These are phyloP conservation scores for Falco berigora DNA, from an alignment of 2,797 vertebrate genomes.

Conservation along the genomic window DNA sequence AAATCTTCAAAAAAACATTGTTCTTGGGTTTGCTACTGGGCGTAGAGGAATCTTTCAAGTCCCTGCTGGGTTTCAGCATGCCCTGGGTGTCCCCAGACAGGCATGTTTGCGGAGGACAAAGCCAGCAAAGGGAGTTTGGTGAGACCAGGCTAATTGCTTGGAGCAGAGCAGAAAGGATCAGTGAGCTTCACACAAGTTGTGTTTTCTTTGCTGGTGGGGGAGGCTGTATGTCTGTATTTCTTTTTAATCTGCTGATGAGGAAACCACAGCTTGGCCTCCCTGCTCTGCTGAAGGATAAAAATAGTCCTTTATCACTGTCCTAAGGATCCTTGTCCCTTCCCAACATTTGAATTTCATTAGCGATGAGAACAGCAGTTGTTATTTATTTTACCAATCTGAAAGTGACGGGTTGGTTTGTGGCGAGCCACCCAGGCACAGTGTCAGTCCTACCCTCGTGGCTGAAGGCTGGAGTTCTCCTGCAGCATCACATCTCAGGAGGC, in stretches of 20 bases:
- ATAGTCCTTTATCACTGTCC: neutral
- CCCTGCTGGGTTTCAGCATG: neutral
- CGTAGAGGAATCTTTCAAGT: neutral
- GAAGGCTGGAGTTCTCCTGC: neutral
- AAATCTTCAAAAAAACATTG: rapidly evolving
- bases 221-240: neutral
- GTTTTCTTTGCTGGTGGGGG: neutral
- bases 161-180: neutral
- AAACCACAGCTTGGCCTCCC: neutral
- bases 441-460: neutral
- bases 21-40: rapidly evolving
- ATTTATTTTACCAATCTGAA: neutral
- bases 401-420: neutral
- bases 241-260: neutral
- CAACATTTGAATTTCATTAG: neutral
- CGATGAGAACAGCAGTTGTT: neutral
- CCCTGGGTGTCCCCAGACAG: neutral
- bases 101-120: neutral
- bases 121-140: rapidly evolving
- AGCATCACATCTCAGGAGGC: neutral
- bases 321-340: neutral
- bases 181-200: neutral
- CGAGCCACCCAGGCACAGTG: neutral
- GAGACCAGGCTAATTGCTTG: neutral
- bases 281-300: neutral